Percentiles rank a stretch among this genome's conserved stretches.
Conservation (phyloP, 2,888 invertebrate genomes). For the Philereme transversata region DNA sequence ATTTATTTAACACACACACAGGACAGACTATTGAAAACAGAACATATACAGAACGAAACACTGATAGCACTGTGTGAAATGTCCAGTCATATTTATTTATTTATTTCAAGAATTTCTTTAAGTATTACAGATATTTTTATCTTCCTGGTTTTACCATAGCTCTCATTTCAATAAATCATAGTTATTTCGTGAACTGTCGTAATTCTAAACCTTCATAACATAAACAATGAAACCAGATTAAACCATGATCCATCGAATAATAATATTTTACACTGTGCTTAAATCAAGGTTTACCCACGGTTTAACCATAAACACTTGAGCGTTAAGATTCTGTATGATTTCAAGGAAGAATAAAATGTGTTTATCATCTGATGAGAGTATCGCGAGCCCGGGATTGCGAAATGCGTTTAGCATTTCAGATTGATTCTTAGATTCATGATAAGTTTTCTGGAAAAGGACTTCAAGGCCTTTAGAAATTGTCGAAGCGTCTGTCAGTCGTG, state of each 20-base stretch:
- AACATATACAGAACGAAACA: no score
- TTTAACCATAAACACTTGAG: conserved; percentile 17
- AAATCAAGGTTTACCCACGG: conserved; percentile 13
- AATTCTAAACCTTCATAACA: conserved; percentile 4
- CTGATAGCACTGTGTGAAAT: no score
- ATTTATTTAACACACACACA: no score
- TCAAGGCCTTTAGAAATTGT: not conserved
- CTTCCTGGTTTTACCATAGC: not conserved
- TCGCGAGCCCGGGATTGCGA: not conserved
- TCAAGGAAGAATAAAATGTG: conserved; percentile 27
- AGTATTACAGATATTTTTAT: not conserved
- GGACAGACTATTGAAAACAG: no score
- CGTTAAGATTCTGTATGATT: conserved; percentile 12
- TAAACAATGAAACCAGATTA: not conserved
- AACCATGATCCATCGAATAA: conserved; percentile 4
- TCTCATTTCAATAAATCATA: conserved; percentile 1
- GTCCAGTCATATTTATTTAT: no score
- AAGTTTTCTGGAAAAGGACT: conserved; percentile 9
- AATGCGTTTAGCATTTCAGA: conserved; percentile 4
- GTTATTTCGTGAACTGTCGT: conserved; percentile 5
- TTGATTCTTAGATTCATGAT: conserved; percentile 7
- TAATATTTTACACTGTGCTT: conserved; percentile 18
- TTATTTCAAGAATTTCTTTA: no score
- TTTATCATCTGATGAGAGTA: conserved; percentile 11
- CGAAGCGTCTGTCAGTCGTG: no score